Base-by-base conservation (phyloP, 64 coral and sea anemone genomes). In the Pachyseris speciosa region DNA sequence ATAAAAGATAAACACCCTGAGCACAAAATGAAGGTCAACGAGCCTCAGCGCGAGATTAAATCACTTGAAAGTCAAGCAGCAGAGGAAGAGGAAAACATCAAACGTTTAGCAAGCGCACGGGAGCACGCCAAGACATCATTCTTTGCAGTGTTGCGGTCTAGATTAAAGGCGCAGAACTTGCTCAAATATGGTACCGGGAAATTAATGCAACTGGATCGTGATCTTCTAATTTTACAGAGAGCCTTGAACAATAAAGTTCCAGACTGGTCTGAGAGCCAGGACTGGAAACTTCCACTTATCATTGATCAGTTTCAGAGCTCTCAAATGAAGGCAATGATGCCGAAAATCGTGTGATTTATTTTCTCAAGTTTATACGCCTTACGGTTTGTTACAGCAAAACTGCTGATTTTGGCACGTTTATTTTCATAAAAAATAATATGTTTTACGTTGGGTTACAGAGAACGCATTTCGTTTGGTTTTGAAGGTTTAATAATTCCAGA, bases 271-370 rank as follows among this genome's bases (percentile, higher is more conserved):
- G 45, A 49, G 45, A 49, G 45, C 45, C 45, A 49, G 45, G 75
- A 79, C 47, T 79, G 42, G 45, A 48, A 30, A 52, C 75, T 79
- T 29, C 75, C 75, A 22, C 19, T 52, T n/a, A 79, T 79, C 15
- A 79, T 79, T 29, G 37, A 79, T 50, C 20, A 79, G 33, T 58
- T 45, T 79, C 17, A 79, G 48, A 79, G 50, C 44, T 53, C 75
- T 15, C 27, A 79, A 4, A 28, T 58, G 51, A 52, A 79, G 49
- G 29, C 74, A 49, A 48, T 9, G 22, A 78, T 78, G 74, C 45
- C 45, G 8, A 55, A 55, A 55, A 16, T 55, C 51, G 3, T 55
- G 51, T 55, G 20, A 55, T 55, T 55, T 55, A 15, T 15, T 9
- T 55, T 55, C 13, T 55, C 47, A 49, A 7, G 47, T 55, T 55